Evolutionary conservation across 2,113 vertebrate genomes (phyloP).

Genomic region (Chaetops frenatus): DNA sequence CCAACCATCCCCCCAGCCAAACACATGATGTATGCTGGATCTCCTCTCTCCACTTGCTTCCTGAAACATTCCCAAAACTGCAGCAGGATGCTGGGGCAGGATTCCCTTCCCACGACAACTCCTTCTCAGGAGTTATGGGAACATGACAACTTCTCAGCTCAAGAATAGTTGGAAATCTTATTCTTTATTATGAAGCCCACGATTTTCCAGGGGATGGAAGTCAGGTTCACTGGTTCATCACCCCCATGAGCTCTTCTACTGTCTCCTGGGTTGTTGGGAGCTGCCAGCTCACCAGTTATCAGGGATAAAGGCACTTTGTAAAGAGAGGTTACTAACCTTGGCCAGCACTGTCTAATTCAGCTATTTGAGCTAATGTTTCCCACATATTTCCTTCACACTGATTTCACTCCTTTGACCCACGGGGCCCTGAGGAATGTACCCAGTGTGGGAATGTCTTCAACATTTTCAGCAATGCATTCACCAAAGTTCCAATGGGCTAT

Average conservation of each 20-base stretch:
- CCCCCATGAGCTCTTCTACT: neutral
- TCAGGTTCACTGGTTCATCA: neutral
- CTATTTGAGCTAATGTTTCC: neutral
- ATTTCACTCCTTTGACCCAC: neutral
- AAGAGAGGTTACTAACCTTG: neutral
- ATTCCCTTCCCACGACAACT: neutral
- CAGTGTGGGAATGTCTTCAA: neutral
- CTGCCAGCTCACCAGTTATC: neutral
- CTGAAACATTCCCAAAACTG: neutral
- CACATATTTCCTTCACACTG: neutral
- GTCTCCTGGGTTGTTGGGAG: neutral
- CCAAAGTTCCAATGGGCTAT: neutral
- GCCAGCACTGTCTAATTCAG: neutral
- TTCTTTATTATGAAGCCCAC: neutral
- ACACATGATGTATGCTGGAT: neutral
- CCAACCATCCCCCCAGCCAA: neutral
- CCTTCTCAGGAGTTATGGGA: neutral
- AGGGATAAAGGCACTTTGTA: accelerated
- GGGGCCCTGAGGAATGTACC: neutral
- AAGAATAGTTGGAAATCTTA: neutral
- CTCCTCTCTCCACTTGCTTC: neutral
- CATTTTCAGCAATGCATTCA: neutral
- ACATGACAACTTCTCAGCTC: neutral
- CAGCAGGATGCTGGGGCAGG: neutral
- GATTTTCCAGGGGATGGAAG: neutral